These are phyloP conservation scores for Cairina moschata DNA, from an alignment of 2,113 vertebrate species.

Conservation along the genomic window DNA sequence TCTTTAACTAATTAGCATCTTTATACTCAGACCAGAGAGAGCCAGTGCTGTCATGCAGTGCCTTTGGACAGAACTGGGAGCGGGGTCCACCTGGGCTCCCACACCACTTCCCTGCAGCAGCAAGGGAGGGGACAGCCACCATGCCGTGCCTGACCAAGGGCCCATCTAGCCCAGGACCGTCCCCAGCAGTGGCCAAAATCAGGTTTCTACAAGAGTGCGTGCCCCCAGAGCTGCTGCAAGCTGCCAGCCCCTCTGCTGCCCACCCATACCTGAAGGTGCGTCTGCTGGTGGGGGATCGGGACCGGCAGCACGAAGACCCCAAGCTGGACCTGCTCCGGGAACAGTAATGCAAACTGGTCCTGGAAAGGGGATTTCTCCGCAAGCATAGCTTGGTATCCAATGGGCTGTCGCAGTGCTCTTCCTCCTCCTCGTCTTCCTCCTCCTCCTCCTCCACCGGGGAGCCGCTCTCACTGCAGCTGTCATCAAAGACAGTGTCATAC, in stretches of 20 bases:
- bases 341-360: conserved; percentile 68
- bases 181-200: background rate
- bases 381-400: conserved; percentile 73
- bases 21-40: background rate
- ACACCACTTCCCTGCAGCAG: background rate
- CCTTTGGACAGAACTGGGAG: background rate
- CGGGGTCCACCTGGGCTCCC: background rate
- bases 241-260: accelerated
- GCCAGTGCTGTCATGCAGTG: background rate
- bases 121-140: background rate
- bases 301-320: conserved; percentile 79
- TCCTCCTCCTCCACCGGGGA: conserved; percentile 68
- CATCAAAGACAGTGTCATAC: conserved; percentile 79
- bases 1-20: background rate
- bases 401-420: conserved; percentile 56
- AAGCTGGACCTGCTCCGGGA: conserved; percentile 77
- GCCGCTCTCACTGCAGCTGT: conserved; percentile 79
- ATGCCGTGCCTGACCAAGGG: background rate
- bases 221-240: background rate
- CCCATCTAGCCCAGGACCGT: background rate
- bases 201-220: background rate
- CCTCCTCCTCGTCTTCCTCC: conserved; percentile 51
- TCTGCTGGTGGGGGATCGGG: conserved; percentile 84
- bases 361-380: conserved; percentile 74
- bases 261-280: conserved; percentile 85